Evolutionary conservation across 2,888 invertebrate genomes (phyloP), one percentile per base, ranked within the genome.

Genomic region (Dione vanillae): DNA sequence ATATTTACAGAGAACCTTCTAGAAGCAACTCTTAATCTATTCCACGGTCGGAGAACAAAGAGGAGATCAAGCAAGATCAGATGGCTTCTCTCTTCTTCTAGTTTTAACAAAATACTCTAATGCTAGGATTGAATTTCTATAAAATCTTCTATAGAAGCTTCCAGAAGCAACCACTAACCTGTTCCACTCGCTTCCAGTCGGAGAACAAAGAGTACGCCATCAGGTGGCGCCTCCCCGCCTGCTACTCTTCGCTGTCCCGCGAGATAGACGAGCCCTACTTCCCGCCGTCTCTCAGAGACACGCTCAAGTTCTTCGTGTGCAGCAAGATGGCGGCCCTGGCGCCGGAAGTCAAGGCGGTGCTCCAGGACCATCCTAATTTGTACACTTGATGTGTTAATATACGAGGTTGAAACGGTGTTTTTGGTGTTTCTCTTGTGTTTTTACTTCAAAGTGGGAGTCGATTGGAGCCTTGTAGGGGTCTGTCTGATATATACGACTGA

Each of bases 191-290:
- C 14, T 64, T 72, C 37, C 88, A 96, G 96, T 92, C 95, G 11
- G 97, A 97, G 85, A 95, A 96, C 81, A 96, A 96, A 80, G 87
- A 87, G 16, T 94, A 92, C 76, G 94, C 94, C 78, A 91, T 95
- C 9, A 91, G 95, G 0, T 96, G 95, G 95, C 94, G 95, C 67
- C 84, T 96, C 6, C 94, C 95, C 0, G 94, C 95, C 1, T 96
- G 96, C 75, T 94, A 95, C 76, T 80, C 90, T 10, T 93, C 94
- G 0, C 82, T 97, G 3, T 80, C 87, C 0, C 64, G 73, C 0
- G 85, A 82, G 0, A 80, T 92, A 6, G 74, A 77, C 7, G 78
- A 77, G 2, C 76, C 80, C 0, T 81, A 82, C 77, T 91, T 92
- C 83, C 91, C 91, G 0, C 27, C 76, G 0, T 75, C 87, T 0